Conservation (phyloP, 2,113 vertebrate species). For the Antidorcas marsupialis region DNA sequence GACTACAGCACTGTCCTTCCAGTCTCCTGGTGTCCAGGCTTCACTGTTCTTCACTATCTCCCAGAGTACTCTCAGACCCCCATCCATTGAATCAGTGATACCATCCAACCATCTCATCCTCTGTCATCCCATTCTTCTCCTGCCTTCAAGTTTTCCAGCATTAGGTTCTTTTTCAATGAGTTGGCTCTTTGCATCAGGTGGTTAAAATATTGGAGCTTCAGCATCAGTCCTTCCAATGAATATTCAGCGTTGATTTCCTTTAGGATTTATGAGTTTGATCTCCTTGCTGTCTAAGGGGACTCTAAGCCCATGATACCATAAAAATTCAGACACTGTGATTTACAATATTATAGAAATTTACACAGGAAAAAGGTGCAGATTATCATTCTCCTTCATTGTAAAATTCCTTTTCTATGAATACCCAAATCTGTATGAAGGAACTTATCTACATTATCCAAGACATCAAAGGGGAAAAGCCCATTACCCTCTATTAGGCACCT, state of each 20-base stretch:
- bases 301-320: neutral
- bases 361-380: neutral
- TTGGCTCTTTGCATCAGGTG: neutral
- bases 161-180: neutral
- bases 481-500: neutral
- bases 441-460: neutral
- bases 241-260: neutral
- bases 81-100: neutral
- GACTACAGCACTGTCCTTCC: neutral
- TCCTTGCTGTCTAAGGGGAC: neutral
- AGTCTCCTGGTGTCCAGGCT: neutral
- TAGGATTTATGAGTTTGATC: neutral
- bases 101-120: neutral
- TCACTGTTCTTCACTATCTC: neutral
- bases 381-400: neutral
- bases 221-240: neutral
- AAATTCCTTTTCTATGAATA: neutral
- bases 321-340: neutral
- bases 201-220: neutral
- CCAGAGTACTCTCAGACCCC: neutral
- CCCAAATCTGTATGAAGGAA: neutral
- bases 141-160: neutral
- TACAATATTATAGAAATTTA: neutral
- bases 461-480: neutral
- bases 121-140: neutral